Evolutionary conservation across 2,113 vertebrate species (phyloP).

Genomic region (Equus quagga): DNA sequence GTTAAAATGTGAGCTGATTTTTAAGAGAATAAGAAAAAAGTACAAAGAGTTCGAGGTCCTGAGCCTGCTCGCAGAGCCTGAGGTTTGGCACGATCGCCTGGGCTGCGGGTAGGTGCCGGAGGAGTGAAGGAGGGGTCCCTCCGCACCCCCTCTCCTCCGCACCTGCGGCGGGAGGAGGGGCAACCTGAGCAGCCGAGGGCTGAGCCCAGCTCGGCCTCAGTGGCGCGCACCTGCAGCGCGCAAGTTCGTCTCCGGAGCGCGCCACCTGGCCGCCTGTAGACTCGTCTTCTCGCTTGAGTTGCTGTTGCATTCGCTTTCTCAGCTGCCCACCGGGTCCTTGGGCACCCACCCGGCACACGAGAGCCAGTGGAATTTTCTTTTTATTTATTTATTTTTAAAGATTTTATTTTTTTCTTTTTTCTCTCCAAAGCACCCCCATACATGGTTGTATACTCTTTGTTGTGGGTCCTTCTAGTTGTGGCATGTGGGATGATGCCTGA

Average conservation of each 20-base stretch:
- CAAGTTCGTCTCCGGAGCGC: fast-evolving
- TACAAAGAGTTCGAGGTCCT: background rate
- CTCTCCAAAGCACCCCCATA: too few relatives aligned
- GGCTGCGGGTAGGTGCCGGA: too few relatives aligned
- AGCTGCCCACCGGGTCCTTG: background rate
- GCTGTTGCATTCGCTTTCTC: background rate
- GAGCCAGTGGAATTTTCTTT: background rate
- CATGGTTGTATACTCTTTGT: too few relatives aligned
- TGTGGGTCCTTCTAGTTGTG: too few relatives aligned
- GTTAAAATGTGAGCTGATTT: background rate
- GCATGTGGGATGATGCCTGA: too few relatives aligned
- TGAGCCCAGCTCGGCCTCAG: background rate
- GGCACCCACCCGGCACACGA: background rate
- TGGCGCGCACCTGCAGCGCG: fast-evolving
- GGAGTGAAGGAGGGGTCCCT: fast-evolving
- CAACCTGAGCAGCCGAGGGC: fast-evolving
- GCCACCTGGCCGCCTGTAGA: background rate
- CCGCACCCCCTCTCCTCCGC: too few relatives aligned
- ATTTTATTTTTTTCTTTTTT: too few relatives aligned
- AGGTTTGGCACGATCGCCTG: fast-evolving
- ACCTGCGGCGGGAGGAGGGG: fast-evolving
- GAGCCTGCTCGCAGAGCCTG: background rate
- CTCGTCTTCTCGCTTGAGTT: background rate
- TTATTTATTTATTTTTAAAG: too few relatives aligned
- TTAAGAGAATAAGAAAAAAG: background rate